Base-by-base conservation (phyloP, 1,140 invertebrate species). In the Colletes latitarsis region DNA sequence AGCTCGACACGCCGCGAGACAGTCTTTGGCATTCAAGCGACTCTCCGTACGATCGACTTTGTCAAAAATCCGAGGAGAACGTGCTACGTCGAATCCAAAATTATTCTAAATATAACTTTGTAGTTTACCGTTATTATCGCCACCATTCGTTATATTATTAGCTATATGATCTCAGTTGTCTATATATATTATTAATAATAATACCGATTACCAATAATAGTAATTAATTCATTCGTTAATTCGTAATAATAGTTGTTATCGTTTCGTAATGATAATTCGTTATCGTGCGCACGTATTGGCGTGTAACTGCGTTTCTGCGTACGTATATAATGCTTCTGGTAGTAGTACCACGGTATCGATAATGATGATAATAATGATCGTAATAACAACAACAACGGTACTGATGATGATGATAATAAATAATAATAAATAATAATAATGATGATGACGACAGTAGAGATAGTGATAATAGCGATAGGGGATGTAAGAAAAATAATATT, bases 231-330 rank as follows among this genome's bases (percentile, higher is more conserved):
- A 6, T 72, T 60, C 66, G 74, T 78, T 91, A 89, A 84, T 85
- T 89, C 82, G 88, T 76, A 66, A 75, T 89, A 83, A 88, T 55
- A 89, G 84, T 89, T 83, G 88, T 90, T 91, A 89, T 88, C 49
- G 46, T 71, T 62, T 74, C 78, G 87, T 89, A 89, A 88, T 89
- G 85, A 91, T 90, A 78, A 87, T 84, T 83, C 81, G 84, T 90
- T 89, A 89, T 84, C 82, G 81, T 90, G 60, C 30, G 57, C 70
- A 55, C 49, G 15, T 62, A 2, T 70, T 17, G 17, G 43, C n/a
- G 43, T 74, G 60, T 70, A 30, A 39, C 15, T 66, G 53, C 46
- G 9, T 76, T 21, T 49, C 12, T 63, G 43, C n/a, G 6, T 39
- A 39, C n/a, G 58, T 74, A 21, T 9, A 30, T 53, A 63, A 63